Conservation (phyloP, 2,888 invertebrate species). For the Reticulitermes lucifugus region DNA sequence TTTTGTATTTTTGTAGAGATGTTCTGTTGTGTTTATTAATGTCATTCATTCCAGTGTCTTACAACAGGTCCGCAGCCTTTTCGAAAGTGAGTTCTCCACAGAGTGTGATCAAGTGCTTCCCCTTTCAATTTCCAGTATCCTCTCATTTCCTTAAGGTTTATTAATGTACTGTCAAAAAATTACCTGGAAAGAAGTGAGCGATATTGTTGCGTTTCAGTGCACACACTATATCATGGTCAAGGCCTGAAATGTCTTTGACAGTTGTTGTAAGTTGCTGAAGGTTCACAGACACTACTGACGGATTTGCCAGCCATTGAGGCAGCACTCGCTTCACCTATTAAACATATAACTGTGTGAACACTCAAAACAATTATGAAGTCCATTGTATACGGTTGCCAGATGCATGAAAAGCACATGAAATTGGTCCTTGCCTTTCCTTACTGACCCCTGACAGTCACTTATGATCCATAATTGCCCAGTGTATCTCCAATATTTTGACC, state of each 20-base stretch:
- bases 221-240: conserved; percentile 74
- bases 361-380: not conserved
- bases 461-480: not conserved
- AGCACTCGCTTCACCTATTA: conserved; percentile 76
- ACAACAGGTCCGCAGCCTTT: no score
- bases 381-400: not conserved
- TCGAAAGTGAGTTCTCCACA: no score
- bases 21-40: no score
- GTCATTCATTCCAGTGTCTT: no score
- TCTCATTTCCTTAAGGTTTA: no score
- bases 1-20: no score
- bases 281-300: conserved; percentile 80
- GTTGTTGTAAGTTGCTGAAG: conserved; percentile 69
- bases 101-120: no score
- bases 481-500: not conserved
- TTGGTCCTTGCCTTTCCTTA: not conserved
- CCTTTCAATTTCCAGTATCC: no score
- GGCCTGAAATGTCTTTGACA: conserved; percentile 69
- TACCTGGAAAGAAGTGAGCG: conserved; percentile 80
- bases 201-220: conserved; percentile 78
- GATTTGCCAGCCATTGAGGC: conserved; percentile 89
- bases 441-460: not conserved
- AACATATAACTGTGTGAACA: not conserved
- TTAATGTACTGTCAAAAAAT: conserved; percentile 26
- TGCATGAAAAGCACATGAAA: not conserved